Conservation (phyloP, 2,888 invertebrate species). For the Ormyrus thymus region DNA sequence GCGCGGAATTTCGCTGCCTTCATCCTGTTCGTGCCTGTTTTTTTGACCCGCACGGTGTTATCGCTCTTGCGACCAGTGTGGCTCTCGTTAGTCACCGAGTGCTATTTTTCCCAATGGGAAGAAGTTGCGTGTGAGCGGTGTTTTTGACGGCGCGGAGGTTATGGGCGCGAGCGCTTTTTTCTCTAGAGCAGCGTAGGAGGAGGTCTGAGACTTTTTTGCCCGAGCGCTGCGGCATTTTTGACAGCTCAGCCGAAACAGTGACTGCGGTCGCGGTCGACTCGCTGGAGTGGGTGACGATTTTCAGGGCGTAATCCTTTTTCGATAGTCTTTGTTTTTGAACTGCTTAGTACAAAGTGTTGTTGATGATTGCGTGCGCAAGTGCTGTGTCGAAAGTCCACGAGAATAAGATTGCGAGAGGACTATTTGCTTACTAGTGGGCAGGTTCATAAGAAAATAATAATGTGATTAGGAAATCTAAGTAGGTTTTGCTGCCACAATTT, state of each 20-base stretch:
- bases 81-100: background rate
- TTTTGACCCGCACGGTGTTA: background rate
- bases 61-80: background rate
- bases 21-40: background rate
- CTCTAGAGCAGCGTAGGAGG: background rate
- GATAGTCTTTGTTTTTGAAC: conserved; percentile 6
- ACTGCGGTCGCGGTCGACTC: background rate
- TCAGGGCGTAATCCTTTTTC: conserved; percentile 2
- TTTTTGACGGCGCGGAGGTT: conserved; percentile 23
- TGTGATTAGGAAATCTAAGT: too few species aligned
- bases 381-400: too few species aligned
- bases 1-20: background rate
- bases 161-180: conserved; percentile 1
- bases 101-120: background rate
- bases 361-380: too few species aligned
- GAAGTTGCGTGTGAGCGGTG: background rate
- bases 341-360: background rate
- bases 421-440: too few species aligned
- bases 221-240: too few species aligned
- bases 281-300: background rate
- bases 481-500: too few species aligned
- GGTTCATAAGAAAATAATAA: too few species aligned
- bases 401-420: too few species aligned
- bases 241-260: background rate
- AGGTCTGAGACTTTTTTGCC: too few species aligned